Conservation (phyloP, 2,113 vertebrate genomes). For the Panurus biarmicus region DNA sequence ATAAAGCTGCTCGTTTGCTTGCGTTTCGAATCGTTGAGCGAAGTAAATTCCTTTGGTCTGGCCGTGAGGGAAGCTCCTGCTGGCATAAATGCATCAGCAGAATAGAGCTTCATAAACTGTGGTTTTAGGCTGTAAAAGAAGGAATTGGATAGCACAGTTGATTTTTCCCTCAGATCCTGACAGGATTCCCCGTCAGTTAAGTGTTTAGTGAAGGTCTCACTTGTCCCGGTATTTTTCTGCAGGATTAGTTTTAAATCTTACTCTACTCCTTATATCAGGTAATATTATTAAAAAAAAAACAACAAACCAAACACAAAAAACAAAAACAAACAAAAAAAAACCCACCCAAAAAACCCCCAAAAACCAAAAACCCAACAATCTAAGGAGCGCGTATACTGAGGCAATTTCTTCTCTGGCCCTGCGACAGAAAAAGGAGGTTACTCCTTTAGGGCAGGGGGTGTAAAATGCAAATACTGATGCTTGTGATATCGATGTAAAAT, state of each 20-base stretch:
- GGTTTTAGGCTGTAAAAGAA: neutral
- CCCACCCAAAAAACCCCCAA: too few species aligned
- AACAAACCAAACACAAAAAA: too few species aligned
- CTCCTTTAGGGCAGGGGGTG: neutral
- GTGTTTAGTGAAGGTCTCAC: neutral
- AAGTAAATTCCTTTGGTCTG: neutral
- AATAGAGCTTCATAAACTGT: neutral
- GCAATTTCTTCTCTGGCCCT: neutral
- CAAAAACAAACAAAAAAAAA: too few species aligned
- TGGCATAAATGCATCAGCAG: neutral
- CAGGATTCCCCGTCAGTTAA: neutral
- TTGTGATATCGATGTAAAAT: too few species aligned
- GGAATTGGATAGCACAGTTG: too few species aligned
- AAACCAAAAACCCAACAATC: too few species aligned
- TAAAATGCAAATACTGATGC: neutral
- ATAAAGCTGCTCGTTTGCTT: neutral
- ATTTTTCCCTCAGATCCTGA: neutral
- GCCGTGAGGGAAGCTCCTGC: neutral
- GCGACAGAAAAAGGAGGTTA: neutral
- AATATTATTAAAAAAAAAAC: too few species aligned
- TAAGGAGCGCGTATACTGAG: rapidly evolving
- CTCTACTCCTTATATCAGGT: rapidly evolving
- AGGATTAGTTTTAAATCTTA: neutral
- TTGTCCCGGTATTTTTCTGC: neutral
- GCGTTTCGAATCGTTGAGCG: neutral